These are phyloP conservation scores for Brachylomia viminalis DNA, from an alignment of 2,888 invertebrate species.

Conservation along the genomic window DNA sequence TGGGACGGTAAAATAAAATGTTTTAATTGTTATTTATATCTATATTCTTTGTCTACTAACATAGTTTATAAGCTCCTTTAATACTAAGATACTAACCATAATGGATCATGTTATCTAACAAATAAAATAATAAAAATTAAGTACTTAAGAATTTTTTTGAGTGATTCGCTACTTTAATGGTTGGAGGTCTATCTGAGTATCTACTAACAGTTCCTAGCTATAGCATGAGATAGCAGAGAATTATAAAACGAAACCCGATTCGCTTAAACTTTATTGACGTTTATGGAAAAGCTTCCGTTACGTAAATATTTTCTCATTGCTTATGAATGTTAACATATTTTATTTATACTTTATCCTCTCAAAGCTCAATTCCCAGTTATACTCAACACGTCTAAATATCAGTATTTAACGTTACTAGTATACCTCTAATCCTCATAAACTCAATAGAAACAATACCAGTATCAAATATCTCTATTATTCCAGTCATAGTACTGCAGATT, in stretches of 20 bases:
- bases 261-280: not conserved
- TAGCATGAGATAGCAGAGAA: not conserved
- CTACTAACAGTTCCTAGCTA: not conserved
- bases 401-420: constrained; percentile 6
- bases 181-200: not conserved
- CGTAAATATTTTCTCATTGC: not conserved
- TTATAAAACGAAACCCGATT: not conserved
- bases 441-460: constrained; percentile 14
- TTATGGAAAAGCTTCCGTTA: not conserved
- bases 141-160: not conserved
- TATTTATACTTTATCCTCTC: not conserved
- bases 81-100: no score
- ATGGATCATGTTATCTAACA: no score
- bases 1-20: no score
- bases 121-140: no score
- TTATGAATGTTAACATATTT: not conserved
- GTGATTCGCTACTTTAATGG: no score
- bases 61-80: no score
- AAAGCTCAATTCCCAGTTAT: not conserved
- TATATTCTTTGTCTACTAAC: no score
- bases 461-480: constrained; percentile 24
- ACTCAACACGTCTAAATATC: not conserved
- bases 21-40: no score
- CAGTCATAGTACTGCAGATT: constrained; percentile 10
- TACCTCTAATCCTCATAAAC: constrained; percentile 6